Evolutionary conservation across 2,797 vertebrate genomes (phyloP).

Genomic region (Mareca strepera): DNA sequence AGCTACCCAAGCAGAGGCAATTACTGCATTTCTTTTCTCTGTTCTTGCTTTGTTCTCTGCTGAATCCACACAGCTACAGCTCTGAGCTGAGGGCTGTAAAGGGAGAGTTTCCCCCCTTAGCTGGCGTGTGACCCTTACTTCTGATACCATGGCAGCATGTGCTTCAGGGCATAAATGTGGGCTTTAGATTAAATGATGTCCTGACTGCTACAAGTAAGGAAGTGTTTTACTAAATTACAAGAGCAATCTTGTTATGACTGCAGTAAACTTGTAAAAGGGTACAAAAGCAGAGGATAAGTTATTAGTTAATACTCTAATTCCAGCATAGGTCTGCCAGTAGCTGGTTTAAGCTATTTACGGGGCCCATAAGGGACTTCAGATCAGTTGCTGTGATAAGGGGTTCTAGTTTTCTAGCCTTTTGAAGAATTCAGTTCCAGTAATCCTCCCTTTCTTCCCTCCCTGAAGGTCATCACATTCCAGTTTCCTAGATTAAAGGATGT

Average conservation of each 20-base stretch:
- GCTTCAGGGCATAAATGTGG: background rate
- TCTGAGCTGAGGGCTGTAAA: background rate
- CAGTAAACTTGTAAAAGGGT: slow-evolving; percentile 14
- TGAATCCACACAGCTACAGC: background rate
- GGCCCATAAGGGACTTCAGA: slow-evolving; percentile 38
- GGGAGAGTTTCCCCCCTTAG: background rate
- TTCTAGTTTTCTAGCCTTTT: slow-evolving; percentile 55
- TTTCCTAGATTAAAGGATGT: slow-evolving; percentile 46
- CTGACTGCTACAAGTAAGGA: background rate
- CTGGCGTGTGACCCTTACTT: background rate
- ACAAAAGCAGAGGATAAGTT: background rate
- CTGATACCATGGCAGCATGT: background rate
- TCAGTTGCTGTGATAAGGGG: slow-evolving; percentile 38
- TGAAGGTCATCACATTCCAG: slow-evolving; percentile 56
- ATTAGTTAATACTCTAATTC: slow-evolving; percentile 20
- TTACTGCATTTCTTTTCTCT: background rate
- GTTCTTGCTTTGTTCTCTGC: background rate
- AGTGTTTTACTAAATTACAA: background rate
- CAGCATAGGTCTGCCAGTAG: slow-evolving; percentile 54
- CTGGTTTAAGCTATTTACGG: slow-evolving; percentile 50
- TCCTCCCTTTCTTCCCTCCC: slow-evolving; percentile 1
- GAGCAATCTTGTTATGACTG: background rate
- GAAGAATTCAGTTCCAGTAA: slow-evolving; percentile 47
- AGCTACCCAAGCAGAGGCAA: background rate
- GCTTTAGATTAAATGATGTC: background rate